A percentile compares a stretch with the other conserved stretches of the same genome.
Evolutionary conservation across 2,113 vertebrate species (phyloP).

Genomic region (Tachycineta bicolor): DNA sequence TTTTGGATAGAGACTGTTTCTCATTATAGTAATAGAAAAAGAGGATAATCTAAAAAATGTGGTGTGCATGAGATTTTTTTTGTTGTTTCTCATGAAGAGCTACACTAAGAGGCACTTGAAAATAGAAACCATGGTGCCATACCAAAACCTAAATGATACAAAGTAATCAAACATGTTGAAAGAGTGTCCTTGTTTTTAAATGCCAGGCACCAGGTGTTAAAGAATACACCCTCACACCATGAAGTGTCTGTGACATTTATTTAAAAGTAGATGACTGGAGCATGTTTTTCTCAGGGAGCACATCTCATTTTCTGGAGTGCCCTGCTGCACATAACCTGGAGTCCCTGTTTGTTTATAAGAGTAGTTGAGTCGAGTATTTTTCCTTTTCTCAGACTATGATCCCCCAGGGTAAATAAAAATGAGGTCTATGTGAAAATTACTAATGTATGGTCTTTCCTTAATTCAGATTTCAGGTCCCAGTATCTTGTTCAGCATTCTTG

Average conservation of each 20-base stretch:
- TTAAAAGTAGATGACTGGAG: conserved; percentile 16
- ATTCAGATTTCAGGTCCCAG: not conserved
- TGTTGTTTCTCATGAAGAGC: not conserved
- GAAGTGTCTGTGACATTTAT: conserved; percentile 45
- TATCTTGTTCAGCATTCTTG: conserved; percentile 46
- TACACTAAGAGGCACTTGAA: not conserved
- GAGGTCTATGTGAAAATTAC: not conserved
- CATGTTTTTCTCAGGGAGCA: conserved; percentile 4
- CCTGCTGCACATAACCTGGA: not conserved
- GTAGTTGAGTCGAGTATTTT: not conserved
- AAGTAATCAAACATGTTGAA: conserved; percentile 3
- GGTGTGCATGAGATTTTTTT: not conserved
- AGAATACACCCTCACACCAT: not conserved
- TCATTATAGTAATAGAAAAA: not conserved
- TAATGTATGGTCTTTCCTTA: not conserved
- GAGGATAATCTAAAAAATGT: not conserved
- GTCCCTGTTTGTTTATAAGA: conserved; percentile 22
- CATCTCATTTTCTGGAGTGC: conserved; percentile 51
- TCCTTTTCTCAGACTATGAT: not conserved
- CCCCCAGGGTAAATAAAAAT: conserved; percentile 66
- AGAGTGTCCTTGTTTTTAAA: not conserved
- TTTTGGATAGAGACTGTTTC: not conserved
- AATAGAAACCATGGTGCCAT: not conserved
- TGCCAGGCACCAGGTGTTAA: not conserved
- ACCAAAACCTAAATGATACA: not conserved